Evolutionary conservation across 2,113 vertebrate genomes (phyloP).

Genomic region (Accipiter cooperii): DNA sequence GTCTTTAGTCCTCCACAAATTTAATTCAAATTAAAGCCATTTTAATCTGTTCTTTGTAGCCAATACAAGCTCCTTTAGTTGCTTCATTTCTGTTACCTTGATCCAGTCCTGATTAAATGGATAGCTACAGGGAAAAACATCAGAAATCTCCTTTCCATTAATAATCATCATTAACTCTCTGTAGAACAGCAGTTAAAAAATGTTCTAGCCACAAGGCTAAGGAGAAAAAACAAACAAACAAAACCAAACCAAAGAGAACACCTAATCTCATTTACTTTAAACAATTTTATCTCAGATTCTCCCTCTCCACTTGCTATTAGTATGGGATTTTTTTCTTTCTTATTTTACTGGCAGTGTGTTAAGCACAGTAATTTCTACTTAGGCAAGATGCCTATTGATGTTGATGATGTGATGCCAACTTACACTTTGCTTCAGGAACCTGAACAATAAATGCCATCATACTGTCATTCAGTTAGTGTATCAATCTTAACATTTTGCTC

Average conservation of each 20-base stretch:
- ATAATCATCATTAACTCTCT: neutral
- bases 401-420: neutral
- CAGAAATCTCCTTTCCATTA: neutral
- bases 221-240: neutral
- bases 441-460: neutral
- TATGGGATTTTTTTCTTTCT: neutral
- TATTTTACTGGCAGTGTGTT: neutral
- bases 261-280: neutral
- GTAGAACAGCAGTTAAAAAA: neutral
- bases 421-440: neutral
- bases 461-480: neutral
- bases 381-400: neutral
- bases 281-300: neutral
- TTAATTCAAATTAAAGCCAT: neutral
- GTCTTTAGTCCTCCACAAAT: neutral
- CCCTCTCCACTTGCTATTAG: neutral
- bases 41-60: neutral
- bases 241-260: neutral
- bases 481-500: neutral
- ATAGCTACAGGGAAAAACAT: neutral
- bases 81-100: neutral
- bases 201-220: neutral
- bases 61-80: neutral
- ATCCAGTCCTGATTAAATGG: conserved; percentile 6
- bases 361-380: neutral